Evolutionary conservation across 2,888 invertebrate genomes (phyloP).

Genomic region (Salticus scenicus): DNA sequence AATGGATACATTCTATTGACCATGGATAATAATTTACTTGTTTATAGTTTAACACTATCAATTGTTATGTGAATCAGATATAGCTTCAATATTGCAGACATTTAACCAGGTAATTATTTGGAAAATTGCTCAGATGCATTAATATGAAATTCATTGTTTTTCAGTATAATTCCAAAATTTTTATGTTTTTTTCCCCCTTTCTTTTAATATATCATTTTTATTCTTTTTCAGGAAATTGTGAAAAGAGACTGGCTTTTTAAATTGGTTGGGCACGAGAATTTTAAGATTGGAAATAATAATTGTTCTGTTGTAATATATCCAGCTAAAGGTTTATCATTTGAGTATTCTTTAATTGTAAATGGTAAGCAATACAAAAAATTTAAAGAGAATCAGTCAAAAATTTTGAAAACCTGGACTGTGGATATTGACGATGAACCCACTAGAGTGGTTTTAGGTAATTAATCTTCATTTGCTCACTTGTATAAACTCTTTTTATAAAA

Average conservation of each 20-base stretch:
- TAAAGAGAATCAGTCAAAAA: conserved; percentile 85
- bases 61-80: no score
- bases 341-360: conserved; percentile 87
- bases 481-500: no score
- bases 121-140: no score
- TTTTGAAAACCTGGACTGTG: conserved; percentile 85
- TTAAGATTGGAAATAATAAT: conserved; percentile 80
- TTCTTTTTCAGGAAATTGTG: conserved; percentile 81
- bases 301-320: conserved; percentile 80
- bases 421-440: conserved; percentile 75
- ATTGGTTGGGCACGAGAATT: conserved; percentile 88
- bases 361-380: conserved; percentile 88
- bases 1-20: no score
- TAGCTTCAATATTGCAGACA: no score
- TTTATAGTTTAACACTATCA: no score
- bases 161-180: no score
- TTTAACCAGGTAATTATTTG: no score
- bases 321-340: conserved; percentile 84
- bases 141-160: no score
- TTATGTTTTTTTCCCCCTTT: no score
- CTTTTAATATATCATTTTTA: not conserved
- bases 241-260: conserved; percentile 94
- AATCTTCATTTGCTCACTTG: no score
- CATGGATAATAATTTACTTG: no score
- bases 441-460: conserved; percentile 84